A percentile compares a stretch with the other conserved stretches of the same genome.
Evolutionary conservation across 2,113 vertebrate genomes (phyloP).

Genomic region (Phalacrocorax carbo): DNA sequence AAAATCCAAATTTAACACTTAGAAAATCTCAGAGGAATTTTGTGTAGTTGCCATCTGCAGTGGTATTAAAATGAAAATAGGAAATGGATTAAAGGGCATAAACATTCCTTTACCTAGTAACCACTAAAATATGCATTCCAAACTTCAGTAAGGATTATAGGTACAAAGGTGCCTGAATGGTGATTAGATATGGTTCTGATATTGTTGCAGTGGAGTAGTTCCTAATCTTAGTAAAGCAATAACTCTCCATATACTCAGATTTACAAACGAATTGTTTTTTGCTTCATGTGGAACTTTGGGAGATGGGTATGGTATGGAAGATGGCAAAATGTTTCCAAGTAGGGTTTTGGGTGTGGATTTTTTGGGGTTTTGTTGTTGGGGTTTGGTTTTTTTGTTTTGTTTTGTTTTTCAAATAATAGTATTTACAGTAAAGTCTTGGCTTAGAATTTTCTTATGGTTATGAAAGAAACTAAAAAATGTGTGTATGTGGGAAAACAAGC

Average conservation of each 20-base stretch:
- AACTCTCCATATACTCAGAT: not conserved
- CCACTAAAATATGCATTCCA: conserved; percentile 12
- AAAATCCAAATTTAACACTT: not conserved
- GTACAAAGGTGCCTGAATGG: not conserved
- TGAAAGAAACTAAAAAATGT: not conserved
- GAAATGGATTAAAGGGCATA: not conserved
- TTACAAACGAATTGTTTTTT: not conserved
- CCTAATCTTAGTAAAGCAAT: not conserved
- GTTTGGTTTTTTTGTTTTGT: too few relatives aligned
- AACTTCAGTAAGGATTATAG: conserved; percentile 2
- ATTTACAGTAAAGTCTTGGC: not conserved
- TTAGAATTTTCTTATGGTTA: not conserved
- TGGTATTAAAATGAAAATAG: not conserved
- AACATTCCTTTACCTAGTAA: not conserved
- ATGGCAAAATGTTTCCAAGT: not conserved
- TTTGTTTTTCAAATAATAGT: not conserved
- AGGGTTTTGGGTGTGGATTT: too few relatives aligned
- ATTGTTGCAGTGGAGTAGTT: not conserved
- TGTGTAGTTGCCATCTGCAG: not conserved
- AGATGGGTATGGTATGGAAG: not conserved
- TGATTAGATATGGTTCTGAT: not conserved
- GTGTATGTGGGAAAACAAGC: not conserved
- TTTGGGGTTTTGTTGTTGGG: too few relatives aligned
- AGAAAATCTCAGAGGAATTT: not conserved
- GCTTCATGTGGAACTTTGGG: not conserved